Base-by-base conservation (phyloP, 2,797 vertebrate genomes). In the Sorex maritimensis region DNA sequence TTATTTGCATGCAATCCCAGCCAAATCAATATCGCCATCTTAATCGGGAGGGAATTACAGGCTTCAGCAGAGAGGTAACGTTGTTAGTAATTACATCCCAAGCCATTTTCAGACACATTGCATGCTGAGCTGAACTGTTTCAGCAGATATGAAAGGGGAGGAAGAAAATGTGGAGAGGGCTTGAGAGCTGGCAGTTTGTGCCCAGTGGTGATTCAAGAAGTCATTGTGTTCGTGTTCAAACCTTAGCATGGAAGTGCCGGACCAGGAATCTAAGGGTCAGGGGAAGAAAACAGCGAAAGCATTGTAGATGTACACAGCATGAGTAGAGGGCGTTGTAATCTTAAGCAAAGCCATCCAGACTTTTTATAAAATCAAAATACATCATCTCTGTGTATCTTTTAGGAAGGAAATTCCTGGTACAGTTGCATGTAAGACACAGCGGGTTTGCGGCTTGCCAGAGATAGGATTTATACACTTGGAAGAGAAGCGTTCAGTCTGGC, bases 1-100 rank as follows among this genome's bases (percentile, higher is more conserved):
- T 91, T 30, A 95, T 96, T 94, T 97, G 90, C 92, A 96, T 95
- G 95, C 30, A 97, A 96, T 96, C 95, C 96, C 97, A 98, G 98
- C 96, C 97, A 96, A 97, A 97, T 97, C 96, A 95, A 78, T 96
- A 91, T 96, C 26, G 0, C 95, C 88, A 94, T 91, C 91, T 95
- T 95, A 97, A 97, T 97, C 92, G 96, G 96, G 95, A 79, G 95
- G 93, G 96, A 97, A 97, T 2, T 73, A 96, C 88, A 95, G 97
- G 91, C 95, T 96, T 95, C 95, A 30, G 95, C 67, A 77, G 52
- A 94, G 86, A 90, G 96, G 86, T 95, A 94, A 95, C 77, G 28
- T 75, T 92, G 77, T 75, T 80, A 78, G 58, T 1, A 17, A 94
- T 93, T 95, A 83, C 30, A 68, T 77, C 82, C 58, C 81, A 77